Conservation (phyloP, 2,888 invertebrate species). For the Euplexia lucipara region DNA sequence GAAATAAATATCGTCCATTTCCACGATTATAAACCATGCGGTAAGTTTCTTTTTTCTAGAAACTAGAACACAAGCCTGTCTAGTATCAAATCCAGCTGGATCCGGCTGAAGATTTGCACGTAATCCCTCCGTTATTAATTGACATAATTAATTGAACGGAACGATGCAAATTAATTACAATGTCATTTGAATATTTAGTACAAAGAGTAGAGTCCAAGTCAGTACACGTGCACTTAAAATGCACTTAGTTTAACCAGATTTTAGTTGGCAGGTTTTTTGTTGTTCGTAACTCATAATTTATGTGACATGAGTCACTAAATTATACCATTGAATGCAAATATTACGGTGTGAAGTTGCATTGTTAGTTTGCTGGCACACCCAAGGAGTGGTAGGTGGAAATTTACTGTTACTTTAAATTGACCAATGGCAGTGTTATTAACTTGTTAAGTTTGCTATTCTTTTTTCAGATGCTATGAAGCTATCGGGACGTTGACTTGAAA, state of each 20-base stretch:
- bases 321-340: conserved; percentile 29
- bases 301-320: not conserved
- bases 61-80: not conserved
- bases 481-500: no score
- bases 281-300: not conserved
- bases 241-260: conserved; percentile 28
- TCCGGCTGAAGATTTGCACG: not conserved
- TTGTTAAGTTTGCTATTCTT: not conserved
- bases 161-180: conserved; percentile 29
- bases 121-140: not conserved
- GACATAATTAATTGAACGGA: not conserved
- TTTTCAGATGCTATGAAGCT: not conserved
- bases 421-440: conserved; percentile 1
- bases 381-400: not conserved
- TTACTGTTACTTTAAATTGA: not conserved
- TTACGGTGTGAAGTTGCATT: conserved; percentile 10
- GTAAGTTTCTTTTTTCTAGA: no score
- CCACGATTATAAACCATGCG: no score
- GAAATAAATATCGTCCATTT: no score
- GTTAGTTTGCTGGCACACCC: not conserved
- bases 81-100: not conserved
- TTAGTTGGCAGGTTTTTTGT: conserved; percentile 12
- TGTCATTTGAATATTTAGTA: not conserved
- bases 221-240: conserved; percentile 45
- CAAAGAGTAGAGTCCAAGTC: not conserved